Evolutionary conservation across 2,797 vertebrate species (phyloP).

Genomic region (Peromyscus eremicus): DNA sequence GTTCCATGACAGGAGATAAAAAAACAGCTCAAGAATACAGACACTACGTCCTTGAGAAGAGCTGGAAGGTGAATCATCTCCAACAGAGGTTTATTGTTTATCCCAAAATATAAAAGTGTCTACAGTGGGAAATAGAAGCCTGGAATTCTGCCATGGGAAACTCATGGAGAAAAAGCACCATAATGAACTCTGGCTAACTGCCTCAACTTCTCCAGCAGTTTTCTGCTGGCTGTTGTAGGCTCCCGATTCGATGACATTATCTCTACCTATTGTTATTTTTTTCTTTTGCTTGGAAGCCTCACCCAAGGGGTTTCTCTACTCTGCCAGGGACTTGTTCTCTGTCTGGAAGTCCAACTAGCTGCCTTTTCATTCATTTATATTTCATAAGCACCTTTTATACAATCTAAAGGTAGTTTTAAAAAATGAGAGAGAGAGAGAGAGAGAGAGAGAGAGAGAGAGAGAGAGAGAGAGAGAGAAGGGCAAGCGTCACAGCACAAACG

Average conservation of each 20-base stretch:
- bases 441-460: not conserved
- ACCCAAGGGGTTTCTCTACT: not conserved
- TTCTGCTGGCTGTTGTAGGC: not conserved
- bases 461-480: not conserved
- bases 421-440: not conserved
- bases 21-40: not conserved
- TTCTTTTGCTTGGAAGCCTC: not conserved
- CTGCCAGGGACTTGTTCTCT: not conserved
- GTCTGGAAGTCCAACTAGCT: not conserved
- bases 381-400: not conserved
- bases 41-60: not conserved
- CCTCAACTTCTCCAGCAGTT: not conserved
- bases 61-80: not conserved
- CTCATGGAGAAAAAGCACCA: not conserved
- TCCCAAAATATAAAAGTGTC: not conserved
- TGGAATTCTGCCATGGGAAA: not conserved
- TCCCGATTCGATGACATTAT: not conserved
- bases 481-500: not conserved
- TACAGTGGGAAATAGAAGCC: not conserved
- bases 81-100: not conserved
- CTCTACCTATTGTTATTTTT: not conserved
- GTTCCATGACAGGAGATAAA: not conserved
- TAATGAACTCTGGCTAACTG: not conserved
- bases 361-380: not conserved
- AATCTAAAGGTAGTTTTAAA: not conserved